Evolutionary conservation across 2,113 vertebrate species (phyloP), one percentile per base, ranked within the genome.

Genomic region (Oophaga pumilio): DNA sequence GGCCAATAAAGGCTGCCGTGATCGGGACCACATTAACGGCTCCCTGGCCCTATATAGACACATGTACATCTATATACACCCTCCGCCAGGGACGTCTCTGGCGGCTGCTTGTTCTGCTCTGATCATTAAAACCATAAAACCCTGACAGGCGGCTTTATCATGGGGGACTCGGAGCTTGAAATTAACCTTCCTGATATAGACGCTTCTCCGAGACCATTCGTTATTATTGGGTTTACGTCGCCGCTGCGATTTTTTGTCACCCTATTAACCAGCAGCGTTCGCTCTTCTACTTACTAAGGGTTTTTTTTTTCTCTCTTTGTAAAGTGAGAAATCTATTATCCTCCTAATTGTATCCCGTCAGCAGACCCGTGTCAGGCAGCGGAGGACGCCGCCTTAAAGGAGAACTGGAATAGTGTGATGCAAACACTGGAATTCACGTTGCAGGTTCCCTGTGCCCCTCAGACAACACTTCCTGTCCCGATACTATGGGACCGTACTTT

Each of bases 161-260:
- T 43, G 59, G 79, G 49, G 79, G 57, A 59, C 79, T 64, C 79
- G 11, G 59, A 82, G 79, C 79, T 82, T 64, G 59, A 82, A 64
- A 82, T 82, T 82, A 82, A 82, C 79, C 59, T 50, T 60, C 79
- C 57, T 28, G 33, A 82, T 64, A 66, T 24, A 82, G 57, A 64
- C 12, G 59, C 33, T 20, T 11, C 18, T 8, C 6, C 53, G 18
- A 3, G 77, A 6, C 52, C 17, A 26, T 79, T 33, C 28, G 28
- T 79, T 79, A 79, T 79, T 59, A 59, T 57, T 17, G 15, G 52
- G 22, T 56, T 78, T 69, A 78, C 56, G 15, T 28, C n/a, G n/a
- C 56, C 79, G 26, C 20, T 8, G 79, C 43, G 5, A 4, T 82
- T 43, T 80, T 33, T 82, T 66, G 33, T n/a, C 33, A 66, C 0